A percentile compares a stretch with the other conserved stretches of the same genome.
phyloP scores from a whole-genome alignment of 2,113 vertebrate genomes.

The Leiothrix lutea region DNA sequence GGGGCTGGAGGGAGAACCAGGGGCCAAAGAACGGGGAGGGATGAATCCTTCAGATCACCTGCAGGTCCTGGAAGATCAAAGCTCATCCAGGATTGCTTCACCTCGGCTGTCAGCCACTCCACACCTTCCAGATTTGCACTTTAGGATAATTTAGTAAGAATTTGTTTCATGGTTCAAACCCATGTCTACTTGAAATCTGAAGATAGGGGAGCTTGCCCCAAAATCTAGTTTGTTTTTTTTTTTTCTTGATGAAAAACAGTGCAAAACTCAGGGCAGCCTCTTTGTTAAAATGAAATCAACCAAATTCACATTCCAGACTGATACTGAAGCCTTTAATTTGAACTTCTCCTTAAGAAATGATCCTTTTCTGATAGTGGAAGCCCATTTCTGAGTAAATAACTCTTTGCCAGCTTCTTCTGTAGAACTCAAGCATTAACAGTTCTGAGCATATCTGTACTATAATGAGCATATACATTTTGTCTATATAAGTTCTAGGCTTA shows the following conservation, averaged over 20 bases:
- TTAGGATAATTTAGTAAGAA: background rate
- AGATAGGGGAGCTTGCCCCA: background rate
- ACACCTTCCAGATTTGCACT: background rate
- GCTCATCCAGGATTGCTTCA: background rate
- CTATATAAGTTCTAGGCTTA: background rate
- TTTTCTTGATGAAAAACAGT: background rate
- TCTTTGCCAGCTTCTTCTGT: background rate
- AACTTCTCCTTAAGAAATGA: background rate
- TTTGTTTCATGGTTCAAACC: background rate
- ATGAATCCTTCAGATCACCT: fast-evolving
- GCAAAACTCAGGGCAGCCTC: background rate
- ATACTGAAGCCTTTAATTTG: background rate
- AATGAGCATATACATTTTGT: background rate
- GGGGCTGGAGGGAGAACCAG: fast-evolving
- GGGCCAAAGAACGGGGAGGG: fast-evolving
- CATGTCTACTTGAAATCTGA: background rate
- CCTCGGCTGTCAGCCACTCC: background rate
- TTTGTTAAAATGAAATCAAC: background rate
- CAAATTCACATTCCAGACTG: background rate
- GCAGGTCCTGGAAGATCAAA: fast-evolving
- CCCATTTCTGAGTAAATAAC: background rate
- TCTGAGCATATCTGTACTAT: background rate
- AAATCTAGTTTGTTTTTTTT: background rate
- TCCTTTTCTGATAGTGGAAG: background rate
- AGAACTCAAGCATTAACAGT: background rate